phyloP scores from a whole-genome alignment of 1,140 invertebrate genomes.

The Papilio aristodemus region DNA sequence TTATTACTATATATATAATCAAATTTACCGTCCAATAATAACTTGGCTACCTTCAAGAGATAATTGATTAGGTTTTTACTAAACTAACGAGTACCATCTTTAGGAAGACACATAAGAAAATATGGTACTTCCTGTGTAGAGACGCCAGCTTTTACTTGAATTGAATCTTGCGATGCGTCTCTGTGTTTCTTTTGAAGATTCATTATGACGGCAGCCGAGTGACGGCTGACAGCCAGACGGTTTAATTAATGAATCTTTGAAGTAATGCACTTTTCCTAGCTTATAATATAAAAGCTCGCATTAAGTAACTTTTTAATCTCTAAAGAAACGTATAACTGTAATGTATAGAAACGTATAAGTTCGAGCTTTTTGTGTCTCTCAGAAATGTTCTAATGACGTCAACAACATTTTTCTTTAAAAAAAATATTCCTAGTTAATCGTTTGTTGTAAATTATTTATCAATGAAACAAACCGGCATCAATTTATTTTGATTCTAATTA shows the following conservation, averaged over 20 bases:
- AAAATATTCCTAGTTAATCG: no score
- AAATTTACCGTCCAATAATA: no score
- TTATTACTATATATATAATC: not conserved
- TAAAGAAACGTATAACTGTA: not conserved
- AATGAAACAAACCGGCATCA: no score
- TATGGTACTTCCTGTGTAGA: not conserved
- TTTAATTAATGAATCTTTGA: slow-evolving; percentile 17
- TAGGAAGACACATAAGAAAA: not conserved
- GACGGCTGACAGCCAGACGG: not conserved
- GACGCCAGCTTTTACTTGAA: slow-evolving; percentile 1
- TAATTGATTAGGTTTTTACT: no score
- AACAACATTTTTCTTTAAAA: no score
- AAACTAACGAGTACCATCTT: no score
- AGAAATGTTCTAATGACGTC: no score
- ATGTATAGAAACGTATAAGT: no score
- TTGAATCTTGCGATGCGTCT: slow-evolving; percentile 11
- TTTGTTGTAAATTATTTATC: no score
- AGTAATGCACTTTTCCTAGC: not conserved
- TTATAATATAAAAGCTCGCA: not conserved
- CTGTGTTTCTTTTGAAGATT: slow-evolving; percentile 4
- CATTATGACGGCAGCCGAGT: not conserved
- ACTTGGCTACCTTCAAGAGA: no score
- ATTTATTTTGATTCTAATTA: no score
- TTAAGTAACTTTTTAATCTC: not conserved
- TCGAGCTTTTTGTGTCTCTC: no score